phyloP scores from a whole-genome alignment of 2,113 vertebrate species.

The Balaeniceps rex region DNA sequence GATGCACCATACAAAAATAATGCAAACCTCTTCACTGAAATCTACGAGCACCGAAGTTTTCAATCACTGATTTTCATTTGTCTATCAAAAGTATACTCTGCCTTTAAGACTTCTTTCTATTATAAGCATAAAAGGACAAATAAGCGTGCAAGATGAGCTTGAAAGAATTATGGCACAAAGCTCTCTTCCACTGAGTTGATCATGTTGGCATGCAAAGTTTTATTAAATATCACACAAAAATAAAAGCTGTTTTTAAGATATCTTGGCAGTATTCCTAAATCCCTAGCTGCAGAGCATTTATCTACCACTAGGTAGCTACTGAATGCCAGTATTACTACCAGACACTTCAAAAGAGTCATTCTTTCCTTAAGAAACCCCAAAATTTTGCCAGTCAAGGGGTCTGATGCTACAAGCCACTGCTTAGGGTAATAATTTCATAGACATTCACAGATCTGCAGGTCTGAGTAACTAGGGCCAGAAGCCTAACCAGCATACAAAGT shows the following conservation, averaged over 20 bases:
- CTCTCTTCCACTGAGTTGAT: not conserved
- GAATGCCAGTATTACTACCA: not conserved
- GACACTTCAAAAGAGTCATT: not conserved
- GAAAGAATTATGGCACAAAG: not conserved
- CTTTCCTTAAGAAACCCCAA: not conserved
- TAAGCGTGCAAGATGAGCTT: rapidly evolving
- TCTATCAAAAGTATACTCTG: not conserved
- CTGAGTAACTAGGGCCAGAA: not conserved
- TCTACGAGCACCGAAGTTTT: not conserved
- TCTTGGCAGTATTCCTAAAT: not conserved
- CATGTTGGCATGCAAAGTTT: not conserved
- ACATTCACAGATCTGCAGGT: not conserved
- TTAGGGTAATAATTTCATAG: not conserved
- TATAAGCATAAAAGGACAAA: not conserved
- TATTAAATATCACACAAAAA: not conserved
- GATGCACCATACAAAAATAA: not conserved
- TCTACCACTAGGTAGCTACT: not conserved
- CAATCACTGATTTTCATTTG: not conserved
- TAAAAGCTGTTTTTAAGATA: not conserved
- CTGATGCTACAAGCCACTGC: not conserved
- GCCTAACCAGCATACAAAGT: not conserved
- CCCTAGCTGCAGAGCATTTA: not conserved
- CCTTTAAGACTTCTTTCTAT: not conserved
- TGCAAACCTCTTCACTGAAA: not conserved
- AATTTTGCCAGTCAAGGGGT: not conserved